phyloP scores from a whole-genome alignment of 2,113 vertebrate genomes.

The Ictalurus furcatus region DNA sequence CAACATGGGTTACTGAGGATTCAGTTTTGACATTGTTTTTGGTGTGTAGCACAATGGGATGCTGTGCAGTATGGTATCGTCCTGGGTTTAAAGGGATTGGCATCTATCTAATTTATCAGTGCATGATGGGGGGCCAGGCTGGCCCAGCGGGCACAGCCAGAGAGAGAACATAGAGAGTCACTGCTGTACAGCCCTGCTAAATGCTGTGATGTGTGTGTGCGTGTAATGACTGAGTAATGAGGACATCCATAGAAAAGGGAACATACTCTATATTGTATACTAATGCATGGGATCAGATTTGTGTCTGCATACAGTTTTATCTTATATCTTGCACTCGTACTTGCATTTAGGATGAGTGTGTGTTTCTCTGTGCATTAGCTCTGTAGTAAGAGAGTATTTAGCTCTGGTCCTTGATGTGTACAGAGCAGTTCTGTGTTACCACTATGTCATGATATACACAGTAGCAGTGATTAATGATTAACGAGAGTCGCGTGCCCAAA shows the following conservation, averaged over 20 bases:
- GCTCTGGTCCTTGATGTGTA: constrained; percentile 50
- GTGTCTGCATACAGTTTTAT: background rate
- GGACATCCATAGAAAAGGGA: background rate
- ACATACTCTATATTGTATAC: background rate
- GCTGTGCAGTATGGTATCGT: constrained; percentile 34
- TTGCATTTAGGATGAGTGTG: background rate
- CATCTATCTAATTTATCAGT: constrained; percentile 68
- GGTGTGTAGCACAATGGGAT: constrained; percentile 1
- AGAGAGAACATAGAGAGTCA: background rate
- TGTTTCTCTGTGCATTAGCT: background rate
- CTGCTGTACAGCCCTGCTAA: background rate
- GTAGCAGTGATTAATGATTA: constrained; percentile 56
- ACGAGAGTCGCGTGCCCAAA: constrained; percentile 58
- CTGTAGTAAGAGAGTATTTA: background rate
- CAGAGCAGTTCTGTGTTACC: constrained; percentile 55
- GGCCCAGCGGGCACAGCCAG: constrained; percentile 31
- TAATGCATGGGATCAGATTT: background rate
- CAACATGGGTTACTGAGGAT: background rate
- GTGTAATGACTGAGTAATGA: background rate
- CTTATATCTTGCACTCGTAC: background rate
- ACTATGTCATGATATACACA: constrained; percentile 29
- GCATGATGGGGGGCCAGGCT: constrained; percentile 48
- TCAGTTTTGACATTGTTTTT: constrained; percentile 24
- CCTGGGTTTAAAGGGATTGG: constrained; percentile 66
- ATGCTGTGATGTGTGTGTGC: background rate